phyloP scores from a whole-genome alignment of 2,113 vertebrate genomes.

The Cervus canadensis region DNA sequence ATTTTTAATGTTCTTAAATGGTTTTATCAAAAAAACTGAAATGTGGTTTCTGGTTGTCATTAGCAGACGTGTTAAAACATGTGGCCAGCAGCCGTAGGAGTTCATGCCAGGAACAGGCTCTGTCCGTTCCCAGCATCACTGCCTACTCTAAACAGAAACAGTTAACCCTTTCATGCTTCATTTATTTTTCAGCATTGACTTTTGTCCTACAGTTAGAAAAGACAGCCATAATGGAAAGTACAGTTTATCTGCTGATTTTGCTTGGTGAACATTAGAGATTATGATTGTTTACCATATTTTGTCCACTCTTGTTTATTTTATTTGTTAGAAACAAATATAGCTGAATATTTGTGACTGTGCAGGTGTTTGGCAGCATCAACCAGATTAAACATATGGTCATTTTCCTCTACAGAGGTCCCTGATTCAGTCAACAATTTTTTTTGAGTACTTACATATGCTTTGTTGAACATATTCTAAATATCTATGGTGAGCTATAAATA shows the following conservation, averaged over 20 bases:
- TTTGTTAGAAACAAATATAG: conserved; percentile 3
- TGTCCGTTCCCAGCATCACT: conserved; percentile 42
- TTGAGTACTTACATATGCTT: background rate
- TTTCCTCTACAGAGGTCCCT: background rate
- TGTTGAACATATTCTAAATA: conserved; percentile 4
- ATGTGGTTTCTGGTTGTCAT: conserved; percentile 77
- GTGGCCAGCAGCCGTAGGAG: conserved; percentile 73
- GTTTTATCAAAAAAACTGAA: conserved; percentile 73
- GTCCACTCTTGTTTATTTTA: conserved; percentile 20
- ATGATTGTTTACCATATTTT: conserved; percentile 29
- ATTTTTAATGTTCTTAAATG: conserved; percentile 70
- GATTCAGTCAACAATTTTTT: background rate
- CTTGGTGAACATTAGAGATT: conserved; percentile 44
- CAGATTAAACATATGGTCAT: background rate
- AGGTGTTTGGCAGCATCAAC: background rate
- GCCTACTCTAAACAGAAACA: conserved; percentile 59
- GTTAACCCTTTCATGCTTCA: conserved; percentile 48
- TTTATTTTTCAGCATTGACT: conserved; percentile 55
- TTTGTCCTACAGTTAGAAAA: conserved; percentile 39
- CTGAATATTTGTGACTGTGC: background rate
- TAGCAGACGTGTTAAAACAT: conserved; percentile 75
- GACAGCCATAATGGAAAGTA: conserved; percentile 38
- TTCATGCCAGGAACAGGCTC: conserved; percentile 37
- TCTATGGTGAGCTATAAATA: background rate
- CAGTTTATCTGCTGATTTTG: background rate